Base-by-base conservation (phyloP, 2,888 invertebrate genomes). In the Gastrophysa polygoni region DNA sequence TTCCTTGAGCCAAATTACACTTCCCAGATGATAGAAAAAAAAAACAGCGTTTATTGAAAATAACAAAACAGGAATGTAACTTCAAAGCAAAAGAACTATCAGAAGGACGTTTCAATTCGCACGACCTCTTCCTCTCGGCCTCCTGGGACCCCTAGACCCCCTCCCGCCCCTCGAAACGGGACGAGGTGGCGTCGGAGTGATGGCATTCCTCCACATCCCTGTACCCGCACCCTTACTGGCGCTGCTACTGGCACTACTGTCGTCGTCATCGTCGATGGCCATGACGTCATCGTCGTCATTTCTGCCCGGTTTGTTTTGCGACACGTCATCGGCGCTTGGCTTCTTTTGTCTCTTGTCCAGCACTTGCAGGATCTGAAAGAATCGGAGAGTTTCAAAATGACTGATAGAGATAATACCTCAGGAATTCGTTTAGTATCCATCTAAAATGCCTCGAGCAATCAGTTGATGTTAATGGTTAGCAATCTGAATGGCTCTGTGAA, bases 51-150 rank as follows among this genome's bases (percentile, higher is more conserved):
- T 24, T 24, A 24, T 24, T 24, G 11, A 17, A 5, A 47, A 21
- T 4, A 21, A 47, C 24, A 17, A 18, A 21, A 46, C 1, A 17
- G 24, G 24, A 24, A 24, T 24, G 24, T 7, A 24, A 24, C 24
- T n/a, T 24, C 24, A 24, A 24, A 24, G 7, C 7, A 24, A 24
- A 24, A 24, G 24, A 7, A 24, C 24, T n/a, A 24, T 24, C 24
- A 24, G 7, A 3, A 24, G 24, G 7, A 24, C n/a, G n/a, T 5
- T 16, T 52, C 21, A 47, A 44, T 56, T 56, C 11, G 47, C 56
- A 11, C 47, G 18, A 4, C 58, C 58, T 43, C 43, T 47, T 2
- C 58, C 58, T 58, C 58, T 47, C 7, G 17, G 43, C 10, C 34
- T 48, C 21, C 44, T 50, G 14, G 32, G 11, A 24, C 29, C 50